phyloP scores from a whole-genome alignment of 1,140 invertebrate species.

The Caerostris extrusa region DNA sequence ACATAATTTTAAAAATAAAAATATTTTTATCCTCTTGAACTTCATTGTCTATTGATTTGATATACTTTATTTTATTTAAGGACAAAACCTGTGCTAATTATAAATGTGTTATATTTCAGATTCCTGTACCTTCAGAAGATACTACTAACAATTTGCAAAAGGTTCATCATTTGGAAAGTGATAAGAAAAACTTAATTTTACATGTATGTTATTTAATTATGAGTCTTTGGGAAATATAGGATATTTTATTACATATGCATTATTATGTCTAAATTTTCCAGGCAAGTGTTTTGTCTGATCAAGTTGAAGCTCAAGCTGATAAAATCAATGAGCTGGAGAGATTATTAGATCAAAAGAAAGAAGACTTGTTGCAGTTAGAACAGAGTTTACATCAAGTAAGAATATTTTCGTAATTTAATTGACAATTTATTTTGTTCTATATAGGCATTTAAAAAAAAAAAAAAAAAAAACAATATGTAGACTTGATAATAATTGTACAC shows the following conservation, averaged over 20 bases:
- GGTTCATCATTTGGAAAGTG: conserved; percentile 68
- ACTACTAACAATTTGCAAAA: conserved; percentile 48
- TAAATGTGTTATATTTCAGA: conserved; percentile 45
- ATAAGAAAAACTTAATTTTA: conserved; percentile 71
- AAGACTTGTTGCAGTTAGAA: conserved; percentile 89
- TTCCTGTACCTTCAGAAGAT: conserved; percentile 64
- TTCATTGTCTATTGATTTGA: neutral
- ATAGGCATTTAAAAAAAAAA: too few relatives aligned
- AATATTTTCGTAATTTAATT: too few relatives aligned
- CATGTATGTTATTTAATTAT: conserved; percentile 43
- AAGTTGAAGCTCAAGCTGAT: conserved; percentile 94
- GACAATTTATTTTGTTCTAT: too few relatives aligned
- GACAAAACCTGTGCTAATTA: neutral
- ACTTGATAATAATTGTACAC: too few relatives aligned
- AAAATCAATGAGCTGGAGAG: conserved; percentile 95
- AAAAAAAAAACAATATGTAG: too few relatives aligned
- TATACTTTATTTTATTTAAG: neutral
- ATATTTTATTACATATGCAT: neutral
- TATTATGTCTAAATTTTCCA: conserved; percentile 63
- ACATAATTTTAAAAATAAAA: too few relatives aligned
- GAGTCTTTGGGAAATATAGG: too few relatives aligned
- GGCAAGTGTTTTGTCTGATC: conserved; percentile 91
- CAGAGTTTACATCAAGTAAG: conserved; percentile 91
- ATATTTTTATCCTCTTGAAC: too few relatives aligned
- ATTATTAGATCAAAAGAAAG: conserved; percentile 89